phyloP scores from a whole-genome alignment of 2,888 invertebrate species.

The Ectobius pallidus region DNA sequence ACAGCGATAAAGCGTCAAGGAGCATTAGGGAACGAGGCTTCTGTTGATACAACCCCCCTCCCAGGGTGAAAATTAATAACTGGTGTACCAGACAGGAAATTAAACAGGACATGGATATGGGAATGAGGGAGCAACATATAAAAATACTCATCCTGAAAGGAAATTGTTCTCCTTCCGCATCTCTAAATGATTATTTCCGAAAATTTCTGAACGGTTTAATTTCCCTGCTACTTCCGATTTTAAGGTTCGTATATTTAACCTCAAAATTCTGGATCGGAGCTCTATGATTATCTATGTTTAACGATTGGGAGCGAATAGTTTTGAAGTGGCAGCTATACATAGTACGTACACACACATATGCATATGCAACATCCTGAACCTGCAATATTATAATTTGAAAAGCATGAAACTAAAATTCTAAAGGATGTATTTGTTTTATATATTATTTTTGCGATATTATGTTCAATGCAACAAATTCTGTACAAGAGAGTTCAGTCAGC shows the following conservation, averaged over 20 bases:
- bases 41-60: not conserved
- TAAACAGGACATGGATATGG: not conserved
- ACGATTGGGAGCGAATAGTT: too few relatives aligned
- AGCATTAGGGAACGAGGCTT: not conserved
- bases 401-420: too few relatives aligned
- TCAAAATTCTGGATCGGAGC: too few relatives aligned
- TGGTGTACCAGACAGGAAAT: not conserved
- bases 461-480: too few relatives aligned
- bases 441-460: too few relatives aligned
- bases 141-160: not conserved
- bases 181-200: slow-evolving; percentile 10
- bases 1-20: not conserved
- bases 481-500: too few relatives aligned
- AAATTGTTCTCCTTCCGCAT: not conserved
- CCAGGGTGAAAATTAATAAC: not conserved
- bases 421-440: too few relatives aligned
- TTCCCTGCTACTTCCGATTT: not conserved
- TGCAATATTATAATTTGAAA: too few relatives aligned
- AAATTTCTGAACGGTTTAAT: slow-evolving; percentile 4
- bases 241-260: not conserved
- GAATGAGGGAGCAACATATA: not conserved
- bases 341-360: too few relatives aligned
- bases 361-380: too few relatives aligned
- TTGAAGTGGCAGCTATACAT: too few relatives aligned
- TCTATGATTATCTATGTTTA: too few relatives aligned